Base-by-base conservation (phyloP, 2,113 vertebrate species). In the Cacatua alba region DNA sequence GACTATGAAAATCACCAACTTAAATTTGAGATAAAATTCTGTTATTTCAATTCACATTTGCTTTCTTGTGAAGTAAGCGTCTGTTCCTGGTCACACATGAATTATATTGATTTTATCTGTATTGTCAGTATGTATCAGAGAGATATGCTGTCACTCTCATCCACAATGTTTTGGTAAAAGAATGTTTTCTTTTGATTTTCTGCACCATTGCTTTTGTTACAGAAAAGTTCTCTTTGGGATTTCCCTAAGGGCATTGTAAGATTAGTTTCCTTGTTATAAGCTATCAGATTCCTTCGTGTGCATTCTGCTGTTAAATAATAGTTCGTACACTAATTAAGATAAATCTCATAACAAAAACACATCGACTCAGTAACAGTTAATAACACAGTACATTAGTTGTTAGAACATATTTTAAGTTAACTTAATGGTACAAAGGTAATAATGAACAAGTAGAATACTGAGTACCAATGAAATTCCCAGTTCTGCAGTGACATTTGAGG, bases 251-350 rank as follows among this genome's bases (percentile, higher is more conserved):
- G 60, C 64, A 63, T 60, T 90, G 43, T 55, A 88, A 89, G 75
- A 91, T 91, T 90, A 85, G 26, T 90, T 93, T 92, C 63, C 87
- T 74, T 86, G 26, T 86, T 92, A 82, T 68, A 85, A 90, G 67
- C 15, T 65, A 62, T 74, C 68, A 62, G 74, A 72, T 37, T 95
- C 37, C 29, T 83, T 94, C 57, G 64, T 84, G 74, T 85, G 91
- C 77, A 88, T 78, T 97, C 80, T 81, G n/a, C 71, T 95, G 77
- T 89, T 95, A 92, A 97, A 97, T 95, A 87, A 51, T 88, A 89
- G 59, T 65, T 83, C 59, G 62, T 90, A 63, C 43, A 5, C 44
- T 90, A 86, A 97, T 96, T 95, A 90, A 97, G 95, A 96, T 92
- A 94, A 92, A 92, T 92, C 52, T 83, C 33, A 10, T 76, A 63